Percentiles rank a stretch among this genome's conserved stretches.
Evolutionary conservation across 1,140 invertebrate species (phyloP).

Genomic region (Octopus bimaculoides): DNA sequence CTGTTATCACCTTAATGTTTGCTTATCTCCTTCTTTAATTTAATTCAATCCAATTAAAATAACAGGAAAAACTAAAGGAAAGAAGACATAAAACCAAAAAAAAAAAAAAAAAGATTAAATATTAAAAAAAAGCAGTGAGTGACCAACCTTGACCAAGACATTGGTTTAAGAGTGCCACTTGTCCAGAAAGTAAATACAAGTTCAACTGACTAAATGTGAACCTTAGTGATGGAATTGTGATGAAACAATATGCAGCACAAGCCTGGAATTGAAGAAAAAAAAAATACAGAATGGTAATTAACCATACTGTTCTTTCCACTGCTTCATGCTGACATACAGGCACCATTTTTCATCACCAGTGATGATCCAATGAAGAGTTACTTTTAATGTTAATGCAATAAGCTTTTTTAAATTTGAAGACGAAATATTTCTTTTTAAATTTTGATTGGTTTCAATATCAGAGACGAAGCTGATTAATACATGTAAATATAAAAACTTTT

Average conservation of each 20-base stretch:
- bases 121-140: not conserved
- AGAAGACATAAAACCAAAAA: not conserved
- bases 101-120: not conserved
- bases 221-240: constrained; percentile 90
- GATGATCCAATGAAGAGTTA: not conserved
- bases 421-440: too few relatives aligned
- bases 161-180: constrained; percentile 84
- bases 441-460: too few relatives aligned
- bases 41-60: not conserved
- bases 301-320: not conserved
- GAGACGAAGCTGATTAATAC: too few relatives aligned
- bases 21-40: not conserved
- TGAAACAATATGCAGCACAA: constrained; percentile 92
- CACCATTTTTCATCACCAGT: not conserved
- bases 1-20: not conserved
- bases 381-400: not conserved
- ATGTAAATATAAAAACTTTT: too few relatives aligned
- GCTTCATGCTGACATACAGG: not conserved
- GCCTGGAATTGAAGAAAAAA: constrained; percentile 59
- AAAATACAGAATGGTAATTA: not conserved
- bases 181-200: constrained; percentile 82
- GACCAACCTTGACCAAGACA: constrained; percentile 83
- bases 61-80: not conserved
- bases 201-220: constrained; percentile 74
- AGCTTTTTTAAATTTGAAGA: not conserved